Evolutionary conservation across 2,888 invertebrate genomes (phyloP).

Genomic region (Melangyna quadrimaculata): DNA sequence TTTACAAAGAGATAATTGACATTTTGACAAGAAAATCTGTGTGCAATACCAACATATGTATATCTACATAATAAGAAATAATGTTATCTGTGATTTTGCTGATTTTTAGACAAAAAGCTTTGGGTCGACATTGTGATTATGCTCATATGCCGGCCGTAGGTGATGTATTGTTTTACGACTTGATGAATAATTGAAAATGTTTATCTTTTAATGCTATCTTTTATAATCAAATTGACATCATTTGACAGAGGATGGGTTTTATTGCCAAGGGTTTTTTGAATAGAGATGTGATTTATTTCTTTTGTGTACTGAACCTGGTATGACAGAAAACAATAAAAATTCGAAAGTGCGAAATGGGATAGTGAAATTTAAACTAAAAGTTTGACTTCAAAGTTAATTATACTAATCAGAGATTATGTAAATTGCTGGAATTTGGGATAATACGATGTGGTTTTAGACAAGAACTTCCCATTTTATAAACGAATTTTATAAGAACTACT

Average conservation of each 20-base stretch:
- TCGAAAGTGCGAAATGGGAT: no score
- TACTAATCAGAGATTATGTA: neutral
- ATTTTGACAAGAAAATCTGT: conserved; percentile 24
- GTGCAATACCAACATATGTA: no score
- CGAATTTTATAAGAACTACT: no score
- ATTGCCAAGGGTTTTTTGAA: neutral
- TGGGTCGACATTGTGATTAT: neutral
- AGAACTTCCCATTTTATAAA: no score
- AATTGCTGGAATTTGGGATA: no score
- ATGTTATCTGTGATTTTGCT: conserved; percentile 26
- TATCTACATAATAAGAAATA: no score
- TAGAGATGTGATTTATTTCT: neutral
- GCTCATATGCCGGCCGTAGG: neutral
- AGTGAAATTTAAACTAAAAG: no score
- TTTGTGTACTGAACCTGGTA: neutral
- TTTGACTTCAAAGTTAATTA: neutral
- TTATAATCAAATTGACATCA: neutral
- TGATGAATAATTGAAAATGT: conserved; percentile 4
- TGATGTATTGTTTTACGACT: neutral
- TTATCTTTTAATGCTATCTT: neutral
- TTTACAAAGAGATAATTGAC: neutral
- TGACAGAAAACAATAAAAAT: neutral
- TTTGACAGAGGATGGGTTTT: neutral
- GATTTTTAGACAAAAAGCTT: neutral
- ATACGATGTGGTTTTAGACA: no score